These are phyloP conservation scores for Eolophus roseicapilla DNA, from an alignment of 2,113 vertebrate species.

Conservation along the genomic window DNA sequence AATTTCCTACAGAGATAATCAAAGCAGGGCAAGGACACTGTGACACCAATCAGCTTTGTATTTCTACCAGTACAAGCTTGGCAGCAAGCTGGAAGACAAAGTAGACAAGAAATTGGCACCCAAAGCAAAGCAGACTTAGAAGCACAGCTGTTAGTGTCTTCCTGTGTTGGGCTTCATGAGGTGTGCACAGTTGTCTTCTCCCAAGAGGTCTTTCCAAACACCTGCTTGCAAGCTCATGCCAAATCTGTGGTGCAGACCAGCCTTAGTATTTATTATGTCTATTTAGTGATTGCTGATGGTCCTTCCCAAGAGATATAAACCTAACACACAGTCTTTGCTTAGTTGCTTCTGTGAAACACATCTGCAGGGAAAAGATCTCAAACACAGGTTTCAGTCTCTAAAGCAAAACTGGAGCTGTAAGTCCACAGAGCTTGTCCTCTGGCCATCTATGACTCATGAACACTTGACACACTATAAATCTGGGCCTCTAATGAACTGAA, in stretches of 20 bases:
- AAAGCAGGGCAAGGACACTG: neutral
- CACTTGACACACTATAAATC: neutral
- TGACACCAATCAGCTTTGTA: neutral
- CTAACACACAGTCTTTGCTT: neutral
- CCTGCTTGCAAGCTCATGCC: neutral
- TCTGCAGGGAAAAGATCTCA: neutral
- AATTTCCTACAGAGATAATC: neutral
- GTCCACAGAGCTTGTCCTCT: neutral
- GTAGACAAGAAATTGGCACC: neutral
- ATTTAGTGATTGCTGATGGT: neutral
- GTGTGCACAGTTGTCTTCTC: neutral
- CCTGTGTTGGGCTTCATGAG: neutral
- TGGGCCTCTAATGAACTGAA: neutral
- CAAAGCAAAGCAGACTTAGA: neutral
- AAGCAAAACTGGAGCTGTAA: neutral
- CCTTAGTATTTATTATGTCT: neutral
- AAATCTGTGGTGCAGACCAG: neutral
- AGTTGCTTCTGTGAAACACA: neutral
- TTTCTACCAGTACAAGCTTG: neutral
- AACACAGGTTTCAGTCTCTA: neutral
- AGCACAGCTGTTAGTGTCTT: neutral
- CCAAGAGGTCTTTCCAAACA: neutral
- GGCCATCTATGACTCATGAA: neutral
- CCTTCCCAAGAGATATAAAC: neutral
- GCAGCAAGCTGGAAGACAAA: neutral